Conservation (phyloP, 2,797 vertebrate species). For the Myotis planiceps region DNA sequence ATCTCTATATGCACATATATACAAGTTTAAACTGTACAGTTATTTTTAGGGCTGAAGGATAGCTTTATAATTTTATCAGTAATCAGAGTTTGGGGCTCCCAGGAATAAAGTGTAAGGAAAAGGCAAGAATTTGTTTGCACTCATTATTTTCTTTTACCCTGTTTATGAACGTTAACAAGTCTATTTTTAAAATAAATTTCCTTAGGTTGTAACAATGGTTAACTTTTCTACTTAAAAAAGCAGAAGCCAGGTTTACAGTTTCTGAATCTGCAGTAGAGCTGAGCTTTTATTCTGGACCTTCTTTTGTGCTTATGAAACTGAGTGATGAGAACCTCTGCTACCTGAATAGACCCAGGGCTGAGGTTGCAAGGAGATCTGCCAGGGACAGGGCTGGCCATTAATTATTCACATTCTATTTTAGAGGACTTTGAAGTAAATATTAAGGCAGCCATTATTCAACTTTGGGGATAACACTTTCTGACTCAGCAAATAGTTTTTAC, state of each 20-base stretch:
- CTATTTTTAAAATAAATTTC: not conserved
- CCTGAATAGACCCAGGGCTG: not conserved
- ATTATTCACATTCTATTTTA: slow-evolving; percentile 60
- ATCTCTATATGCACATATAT: not conserved
- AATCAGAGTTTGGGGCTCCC: not conserved
- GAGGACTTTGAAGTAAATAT: slow-evolving; percentile 71
- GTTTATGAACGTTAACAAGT: not conserved
- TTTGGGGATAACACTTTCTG: slow-evolving; percentile 44
- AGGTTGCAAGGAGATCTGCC: not conserved
- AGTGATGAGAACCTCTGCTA: not conserved
- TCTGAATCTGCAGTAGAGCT: not conserved
- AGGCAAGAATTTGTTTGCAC: not conserved
- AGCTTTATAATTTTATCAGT: slow-evolving; percentile 11
- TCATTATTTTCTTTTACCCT: not conserved
- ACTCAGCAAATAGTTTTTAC: slow-evolving; percentile 58
- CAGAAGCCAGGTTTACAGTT: not conserved
- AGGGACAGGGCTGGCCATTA: not conserved
- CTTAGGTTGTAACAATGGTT: not conserved
- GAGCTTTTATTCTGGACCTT: not conserved
- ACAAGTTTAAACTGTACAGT: not conserved
- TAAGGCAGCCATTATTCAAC: slow-evolving; percentile 44
- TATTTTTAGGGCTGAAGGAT: not conserved
- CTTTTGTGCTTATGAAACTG: not conserved
- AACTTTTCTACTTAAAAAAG: not conserved
- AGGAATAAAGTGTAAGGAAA: not conserved